Evolutionary conservation across 2,797 vertebrate species (phyloP).

Genomic region (Phoxinus dragarum): DNA sequence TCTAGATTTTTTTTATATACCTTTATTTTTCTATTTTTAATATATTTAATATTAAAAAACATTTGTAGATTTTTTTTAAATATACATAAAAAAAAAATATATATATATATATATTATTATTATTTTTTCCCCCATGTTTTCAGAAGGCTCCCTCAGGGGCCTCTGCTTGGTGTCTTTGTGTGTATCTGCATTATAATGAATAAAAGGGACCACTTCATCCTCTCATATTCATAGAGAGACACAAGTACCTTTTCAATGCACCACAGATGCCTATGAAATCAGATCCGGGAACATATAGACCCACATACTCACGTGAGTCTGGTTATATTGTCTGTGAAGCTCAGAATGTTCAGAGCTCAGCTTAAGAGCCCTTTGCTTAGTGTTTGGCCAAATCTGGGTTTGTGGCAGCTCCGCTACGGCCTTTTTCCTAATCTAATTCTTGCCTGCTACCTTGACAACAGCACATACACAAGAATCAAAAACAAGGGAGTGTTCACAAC

Average conservation of each 20-base stretch:
- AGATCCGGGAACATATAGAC: neutral
- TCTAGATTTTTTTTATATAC: neutral
- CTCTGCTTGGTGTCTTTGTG: constrained; percentile 17
- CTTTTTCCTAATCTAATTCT: constrained; percentile 58
- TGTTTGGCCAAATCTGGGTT: constrained; percentile 17
- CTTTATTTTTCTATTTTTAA: too few species aligned
- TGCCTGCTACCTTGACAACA: constrained; percentile 53
- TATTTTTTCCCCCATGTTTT: neutral
- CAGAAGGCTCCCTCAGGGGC: neutral
- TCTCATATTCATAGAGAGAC: neutral
- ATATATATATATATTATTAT: too few species aligned
- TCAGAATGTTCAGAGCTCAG: neutral
- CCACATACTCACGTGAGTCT: neutral
- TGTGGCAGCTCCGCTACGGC: constrained; percentile 27
- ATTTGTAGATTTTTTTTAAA: neutral
- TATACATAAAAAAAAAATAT: too few species aligned
- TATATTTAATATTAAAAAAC: neutral
- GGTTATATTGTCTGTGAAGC: neutral
- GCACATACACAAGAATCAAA: constrained; percentile 38
- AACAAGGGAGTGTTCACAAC: constrained; percentile 2
- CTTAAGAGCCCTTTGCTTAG: constrained; percentile 6
- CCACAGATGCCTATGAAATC: constrained; percentile 6
- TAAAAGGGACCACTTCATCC: constrained; percentile 31
- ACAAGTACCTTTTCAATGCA: neutral
- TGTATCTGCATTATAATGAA: constrained; percentile 20